Evolutionary conservation across 2,797 vertebrate genomes (phyloP).

Genomic region (Muraenolepis orangiensis): DNA sequence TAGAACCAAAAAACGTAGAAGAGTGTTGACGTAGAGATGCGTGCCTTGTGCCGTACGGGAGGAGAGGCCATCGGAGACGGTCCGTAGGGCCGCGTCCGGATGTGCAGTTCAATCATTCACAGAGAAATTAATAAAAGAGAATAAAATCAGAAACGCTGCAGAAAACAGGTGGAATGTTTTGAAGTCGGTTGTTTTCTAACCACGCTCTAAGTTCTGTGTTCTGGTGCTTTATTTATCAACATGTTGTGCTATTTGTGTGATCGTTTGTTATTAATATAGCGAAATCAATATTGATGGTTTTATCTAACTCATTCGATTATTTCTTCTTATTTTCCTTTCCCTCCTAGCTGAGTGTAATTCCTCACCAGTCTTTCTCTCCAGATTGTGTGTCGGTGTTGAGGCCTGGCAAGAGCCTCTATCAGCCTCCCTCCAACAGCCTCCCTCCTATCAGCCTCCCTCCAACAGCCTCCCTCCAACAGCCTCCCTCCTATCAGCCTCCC

Average conservation of each 20-base stretch:
- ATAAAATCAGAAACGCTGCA: not conserved
- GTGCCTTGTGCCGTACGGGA: not conserved
- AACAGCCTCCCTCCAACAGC: not conserved
- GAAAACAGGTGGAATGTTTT: not conserved
- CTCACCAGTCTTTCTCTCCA: not conserved
- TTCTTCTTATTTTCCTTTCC: not conserved
- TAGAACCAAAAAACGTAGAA: constrained; percentile 24
- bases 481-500: not conserved
- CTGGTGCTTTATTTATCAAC: not conserved
- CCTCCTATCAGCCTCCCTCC: not conserved
- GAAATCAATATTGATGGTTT: not conserved
- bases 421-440: not conserved
- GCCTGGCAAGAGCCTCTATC: not conserved
- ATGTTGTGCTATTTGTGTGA: not conserved
- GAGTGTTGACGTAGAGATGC: not conserved
- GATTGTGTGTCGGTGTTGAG: not conserved
- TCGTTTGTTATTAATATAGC: not conserved
- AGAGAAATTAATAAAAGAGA: not conserved
- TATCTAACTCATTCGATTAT: not conserved
- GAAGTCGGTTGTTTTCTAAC: not conserved
- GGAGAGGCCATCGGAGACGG: too few relatives aligned
- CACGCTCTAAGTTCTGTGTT: not conserved
- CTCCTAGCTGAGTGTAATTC: not conserved
- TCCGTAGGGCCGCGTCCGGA: too few relatives aligned
- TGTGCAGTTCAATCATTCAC: not conserved